Conservation (phyloP, 2,113 vertebrate genomes). For the human (Homo sapiens) region DNA sequence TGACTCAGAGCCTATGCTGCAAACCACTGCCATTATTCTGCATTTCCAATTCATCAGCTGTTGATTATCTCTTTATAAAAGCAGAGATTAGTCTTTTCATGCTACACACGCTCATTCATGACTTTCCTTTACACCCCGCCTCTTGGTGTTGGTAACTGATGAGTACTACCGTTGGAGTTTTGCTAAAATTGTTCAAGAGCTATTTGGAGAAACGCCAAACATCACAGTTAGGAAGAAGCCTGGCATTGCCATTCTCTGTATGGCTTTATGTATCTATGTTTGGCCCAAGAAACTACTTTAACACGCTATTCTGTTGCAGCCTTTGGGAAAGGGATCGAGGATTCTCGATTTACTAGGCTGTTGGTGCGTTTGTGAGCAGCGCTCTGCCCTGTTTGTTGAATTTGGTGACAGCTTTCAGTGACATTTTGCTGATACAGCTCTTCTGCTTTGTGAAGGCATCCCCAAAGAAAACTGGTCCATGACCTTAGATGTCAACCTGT, state of each 20-base stretch:
- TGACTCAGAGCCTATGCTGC: background rate
- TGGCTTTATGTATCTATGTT: background rate
- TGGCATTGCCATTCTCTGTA: background rate
- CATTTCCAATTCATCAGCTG: background rate
- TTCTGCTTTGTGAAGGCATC: slow-evolving; percentile 24
- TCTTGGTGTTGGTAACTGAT: background rate
- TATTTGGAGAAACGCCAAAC: background rate
- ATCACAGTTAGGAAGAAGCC: background rate
- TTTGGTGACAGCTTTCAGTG: slow-evolving; percentile 63
- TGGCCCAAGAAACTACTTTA: slow-evolving; percentile 19
- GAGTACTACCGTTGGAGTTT: background rate
- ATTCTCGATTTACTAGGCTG: background rate
- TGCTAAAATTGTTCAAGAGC: background rate
- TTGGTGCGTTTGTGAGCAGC: background rate
- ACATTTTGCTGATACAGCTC: slow-evolving; percentile 66
- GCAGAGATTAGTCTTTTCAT: background rate
- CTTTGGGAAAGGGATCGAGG: background rate
- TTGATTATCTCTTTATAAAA: background rate
- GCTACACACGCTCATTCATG: background rate
- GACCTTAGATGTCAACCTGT: slow-evolving; percentile 69
- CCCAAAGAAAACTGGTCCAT: slow-evolving; percentile 63
- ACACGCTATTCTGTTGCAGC: background rate
- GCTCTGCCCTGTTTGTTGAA: slow-evolving; percentile 31
- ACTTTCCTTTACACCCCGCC: background rate
- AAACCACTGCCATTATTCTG: background rate